Evolutionary conservation across 2,113 vertebrate species (phyloP), one percentile per base, ranked within the genome.

Genomic region (Rhinolophus ferrumequinum): DNA sequence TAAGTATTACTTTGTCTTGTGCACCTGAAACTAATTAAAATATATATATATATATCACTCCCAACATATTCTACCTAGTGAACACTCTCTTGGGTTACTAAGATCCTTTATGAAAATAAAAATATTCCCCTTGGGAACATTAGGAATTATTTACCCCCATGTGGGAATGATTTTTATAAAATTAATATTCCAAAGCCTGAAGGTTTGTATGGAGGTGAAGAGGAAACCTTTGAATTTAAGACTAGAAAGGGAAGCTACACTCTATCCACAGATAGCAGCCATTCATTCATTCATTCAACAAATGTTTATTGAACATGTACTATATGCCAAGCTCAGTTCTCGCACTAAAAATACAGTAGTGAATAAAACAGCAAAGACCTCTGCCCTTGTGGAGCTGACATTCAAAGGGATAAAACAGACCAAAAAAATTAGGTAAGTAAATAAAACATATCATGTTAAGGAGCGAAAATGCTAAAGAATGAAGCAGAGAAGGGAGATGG

Each of bases 71-170:
- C 80, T 30, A 50, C 14, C 26, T 41, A 22, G 44, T 14, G 95
- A 50, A 80, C 26, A 69, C 6, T 67, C 24, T 77, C 44, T 85
- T 47, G 30, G 5, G 47, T 60, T 66, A 72, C 56, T 30, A 56
- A 82, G 52, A 38, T 70, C 58, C 30, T 86, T 86, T 62, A 52
- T 80, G 18, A 56, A 91, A 96, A 80, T 41, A 18, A 95, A 97
- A 91, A 50, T 62, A 66, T 64, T 76, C 35, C 8, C 21, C n/a
- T 81, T 56, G 30, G 22, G 15, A 97, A 72, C 13, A 1, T 33
- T 30, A 41, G 13, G 10, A 16, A 60, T 83, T 75, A 75, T 73
- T 90, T 83, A 76, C 21, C 15, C 22, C 69, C 38, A 9, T 7
- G 8, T 38, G 35, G 16, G 13, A 58, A 52, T 66, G 19, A 60